Base-by-base conservation (phyloP, 2,888 invertebrate species). In the Drosophila anomalata region DNA sequence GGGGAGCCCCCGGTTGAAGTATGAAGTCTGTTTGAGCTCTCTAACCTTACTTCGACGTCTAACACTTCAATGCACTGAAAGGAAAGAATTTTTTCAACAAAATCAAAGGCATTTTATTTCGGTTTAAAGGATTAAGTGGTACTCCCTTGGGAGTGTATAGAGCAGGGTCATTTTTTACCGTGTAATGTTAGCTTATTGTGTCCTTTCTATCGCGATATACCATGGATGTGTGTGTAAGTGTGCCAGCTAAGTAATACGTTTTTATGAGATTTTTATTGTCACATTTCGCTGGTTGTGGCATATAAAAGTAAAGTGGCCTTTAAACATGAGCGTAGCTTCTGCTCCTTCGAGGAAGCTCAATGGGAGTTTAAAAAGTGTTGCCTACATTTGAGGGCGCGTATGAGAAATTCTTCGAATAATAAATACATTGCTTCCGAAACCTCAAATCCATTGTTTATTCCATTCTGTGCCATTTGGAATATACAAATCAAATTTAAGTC, bases 241-340 rank as follows among this genome's bases (percentile, higher is more conserved):
- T 57, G 42, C 68, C 52, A 73, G 76, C 80, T 75, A 65, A 65
- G 65, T 65, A 88, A 80, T 83, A 83, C 69, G 86, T 78, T 86
- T 88, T 80, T 79, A 83, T 88, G 84, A 73, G 88, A 72, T 70
- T 86, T 88, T 80, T 86, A 86, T 79, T 86, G 88, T 77, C 78
- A 74, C 86, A 86, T 87, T 87, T 75, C 78, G 86, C 79, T 87
- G 82, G 69, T 72, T 82, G 67, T 69, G 66, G 73, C 66, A 65
- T 41, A 73, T 70, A 70, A 70, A 70, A 52, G 66, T 39, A 73
- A 71, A 69, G 53, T 63, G 62, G 61, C 42, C 69, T 63, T 70
- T 62, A 60, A 61, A 48, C 53, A 65, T 55, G 67, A 73, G 66
- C 56, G 50, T 55, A n/a, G 36, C 36, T n/a, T n/a, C 6, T 47